phyloP scores from a whole-genome alignment of 2,113 vertebrate species.

The Axis porcinus region DNA sequence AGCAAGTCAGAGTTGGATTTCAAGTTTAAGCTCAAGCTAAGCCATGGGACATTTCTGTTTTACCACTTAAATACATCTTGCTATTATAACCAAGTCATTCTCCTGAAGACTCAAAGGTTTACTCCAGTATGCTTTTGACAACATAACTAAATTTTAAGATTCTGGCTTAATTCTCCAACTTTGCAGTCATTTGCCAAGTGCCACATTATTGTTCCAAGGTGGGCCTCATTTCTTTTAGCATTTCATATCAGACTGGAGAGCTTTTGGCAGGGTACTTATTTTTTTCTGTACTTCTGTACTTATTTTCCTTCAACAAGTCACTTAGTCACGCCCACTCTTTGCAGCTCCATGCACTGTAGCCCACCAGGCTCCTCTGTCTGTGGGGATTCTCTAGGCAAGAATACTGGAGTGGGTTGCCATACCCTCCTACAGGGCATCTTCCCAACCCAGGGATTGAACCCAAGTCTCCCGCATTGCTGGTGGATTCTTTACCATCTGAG shows the following conservation, averaged over 20 bases:
- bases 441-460: background rate
- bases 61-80: conserved; percentile 7
- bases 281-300: background rate
- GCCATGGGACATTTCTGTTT: background rate
- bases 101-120: background rate
- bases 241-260: background rate
- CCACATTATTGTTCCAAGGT: background rate
- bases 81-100: background rate
- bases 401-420: background rate
- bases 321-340: background rate
- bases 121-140: background rate
- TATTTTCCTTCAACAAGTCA: conserved; percentile 12
- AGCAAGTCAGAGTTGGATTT: background rate
- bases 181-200: background rate
- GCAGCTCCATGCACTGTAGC: background rate
- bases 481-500: background rate
- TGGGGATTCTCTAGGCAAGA: background rate
- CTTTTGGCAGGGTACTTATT: background rate
- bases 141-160: background rate
- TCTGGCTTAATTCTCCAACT: background rate
- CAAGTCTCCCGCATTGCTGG: background rate
- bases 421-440: background rate
- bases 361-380: background rate
- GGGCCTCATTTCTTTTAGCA: background rate
- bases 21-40: conserved; percentile 4